phyloP scores from a whole-genome alignment of 2,797 vertebrate species.

The Neosalanx taihuensis region DNA sequence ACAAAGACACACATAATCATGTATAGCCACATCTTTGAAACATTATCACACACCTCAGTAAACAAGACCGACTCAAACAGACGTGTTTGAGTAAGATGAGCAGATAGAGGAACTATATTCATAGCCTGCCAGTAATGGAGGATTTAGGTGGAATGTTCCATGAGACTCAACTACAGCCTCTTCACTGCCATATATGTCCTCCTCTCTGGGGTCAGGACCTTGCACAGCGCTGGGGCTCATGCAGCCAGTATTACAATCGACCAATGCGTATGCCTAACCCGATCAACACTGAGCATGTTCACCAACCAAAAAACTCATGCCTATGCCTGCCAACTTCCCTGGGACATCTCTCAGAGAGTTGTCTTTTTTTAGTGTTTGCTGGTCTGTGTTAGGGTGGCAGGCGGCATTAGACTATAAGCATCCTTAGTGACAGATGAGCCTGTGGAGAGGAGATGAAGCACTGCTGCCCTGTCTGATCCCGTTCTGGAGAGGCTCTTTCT shows the following conservation, averaged over 20 bases:
- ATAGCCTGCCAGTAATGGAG: conserved; percentile 24
- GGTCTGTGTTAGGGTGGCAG: too few species aligned
- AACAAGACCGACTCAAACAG: conserved; percentile 5
- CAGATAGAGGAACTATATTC: conserved; percentile 31
- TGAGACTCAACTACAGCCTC: conserved; percentile 14
- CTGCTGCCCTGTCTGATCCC: neutral
- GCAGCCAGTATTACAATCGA: neutral
- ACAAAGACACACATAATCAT: conserved; percentile 9
- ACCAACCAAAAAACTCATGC: too few species aligned
- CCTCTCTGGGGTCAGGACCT: conserved; percentile 35
- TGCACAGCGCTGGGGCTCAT: conserved; percentile 24
- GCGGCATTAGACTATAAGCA: too few species aligned
- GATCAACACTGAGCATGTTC: too few species aligned
- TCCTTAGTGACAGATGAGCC: neutral
- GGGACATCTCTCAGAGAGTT: too few species aligned
- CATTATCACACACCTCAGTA: neutral
- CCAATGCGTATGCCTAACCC: too few species aligned
- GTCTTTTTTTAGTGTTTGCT: too few species aligned
- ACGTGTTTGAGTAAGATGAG: conserved; percentile 35
- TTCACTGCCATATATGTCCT: conserved; percentile 22
- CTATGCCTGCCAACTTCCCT: too few species aligned
- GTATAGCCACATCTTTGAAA: neutral
- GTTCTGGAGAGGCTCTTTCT: neutral
- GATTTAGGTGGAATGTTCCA: conserved; percentile 46
- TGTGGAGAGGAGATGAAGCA: neutral